Percentiles rank a stretch among this genome's conserved stretches.
Conservation (phyloP, 2,113 vertebrate genomes). For the Nycticorax nycticorax region DNA sequence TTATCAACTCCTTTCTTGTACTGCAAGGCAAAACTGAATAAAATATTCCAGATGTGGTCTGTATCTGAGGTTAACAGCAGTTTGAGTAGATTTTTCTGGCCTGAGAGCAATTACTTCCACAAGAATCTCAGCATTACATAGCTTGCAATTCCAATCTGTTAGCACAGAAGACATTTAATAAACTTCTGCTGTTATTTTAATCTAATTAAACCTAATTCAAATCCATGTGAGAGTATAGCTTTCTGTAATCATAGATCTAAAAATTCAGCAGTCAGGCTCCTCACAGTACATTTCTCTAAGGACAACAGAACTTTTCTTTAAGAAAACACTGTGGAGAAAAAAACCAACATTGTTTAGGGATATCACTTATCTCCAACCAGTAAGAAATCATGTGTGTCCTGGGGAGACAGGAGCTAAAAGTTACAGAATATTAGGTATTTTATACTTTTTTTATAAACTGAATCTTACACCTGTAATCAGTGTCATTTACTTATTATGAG, state of each 20-base stretch:
- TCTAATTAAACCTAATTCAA: neutral
- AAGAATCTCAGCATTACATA: neutral
- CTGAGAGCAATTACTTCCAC: neutral
- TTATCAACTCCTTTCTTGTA: neutral
- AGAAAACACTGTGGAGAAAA: neutral
- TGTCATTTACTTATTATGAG: neutral
- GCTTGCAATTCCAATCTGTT: neutral
- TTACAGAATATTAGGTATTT: neutral
- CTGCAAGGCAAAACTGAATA: neutral
- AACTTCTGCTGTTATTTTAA: neutral
- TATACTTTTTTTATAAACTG: neutral
- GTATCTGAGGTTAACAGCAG: neutral
- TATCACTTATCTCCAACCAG: neutral
- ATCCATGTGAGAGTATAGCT: neutral
- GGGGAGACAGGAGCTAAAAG: neutral
- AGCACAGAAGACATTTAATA: neutral
- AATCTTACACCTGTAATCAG: neutral
- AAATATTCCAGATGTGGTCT: neutral
- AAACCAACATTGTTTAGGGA: fast-evolving
- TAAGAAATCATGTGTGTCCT: neutral
- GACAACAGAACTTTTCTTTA: neutral
- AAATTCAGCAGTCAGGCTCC: neutral
- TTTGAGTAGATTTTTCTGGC: neutral
- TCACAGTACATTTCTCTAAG: neutral
- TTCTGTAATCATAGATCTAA: neutral